Percentiles rank a stretch among this genome's conserved stretches.
phyloP scores from a whole-genome alignment of 2,797 vertebrate genomes.

The Rachycentron canadum region DNA sequence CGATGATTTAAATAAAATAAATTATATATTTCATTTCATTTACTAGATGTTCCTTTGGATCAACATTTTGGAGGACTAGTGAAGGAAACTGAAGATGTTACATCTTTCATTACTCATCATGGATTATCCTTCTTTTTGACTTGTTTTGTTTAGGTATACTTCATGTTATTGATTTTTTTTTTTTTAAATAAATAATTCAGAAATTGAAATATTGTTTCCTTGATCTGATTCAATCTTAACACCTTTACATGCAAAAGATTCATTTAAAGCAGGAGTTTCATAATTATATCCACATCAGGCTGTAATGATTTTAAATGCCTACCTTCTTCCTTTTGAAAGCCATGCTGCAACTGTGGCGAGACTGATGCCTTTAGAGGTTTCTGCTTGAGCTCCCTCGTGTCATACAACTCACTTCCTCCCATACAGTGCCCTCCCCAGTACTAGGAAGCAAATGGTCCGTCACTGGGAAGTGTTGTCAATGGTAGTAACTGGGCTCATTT shows the following conservation, averaged over 20 bases:
- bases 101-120: background rate
- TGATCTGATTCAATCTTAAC: fast-evolving
- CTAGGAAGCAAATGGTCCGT: background rate
- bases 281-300: background rate
- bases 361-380: background rate
- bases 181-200: slow-evolving; percentile 77
- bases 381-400: background rate
- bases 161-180: slow-evolving; percentile 68
- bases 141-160: slow-evolving; percentile 23
- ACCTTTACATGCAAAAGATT: background rate
- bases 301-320: slow-evolving; percentile 18
- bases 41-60: slow-evolving; percentile 22
- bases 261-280: background rate
- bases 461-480: fast-evolving
- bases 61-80: slow-evolving; percentile 6
- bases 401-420: background rate
- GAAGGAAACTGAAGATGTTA: background rate
- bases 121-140: slow-evolving; percentile 48
- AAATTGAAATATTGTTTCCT: background rate
- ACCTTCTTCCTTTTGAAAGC: slow-evolving; percentile 67
- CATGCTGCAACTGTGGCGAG: slow-evolving; percentile 37
- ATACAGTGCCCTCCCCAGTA: no score
- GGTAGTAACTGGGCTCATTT: background rate
- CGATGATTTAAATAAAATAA: background rate
- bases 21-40: background rate